Percentiles rank a stretch among this genome's conserved stretches.
Conservation (phyloP, 2,888 invertebrate species). For the Dolichomitus sp. region DNA sequence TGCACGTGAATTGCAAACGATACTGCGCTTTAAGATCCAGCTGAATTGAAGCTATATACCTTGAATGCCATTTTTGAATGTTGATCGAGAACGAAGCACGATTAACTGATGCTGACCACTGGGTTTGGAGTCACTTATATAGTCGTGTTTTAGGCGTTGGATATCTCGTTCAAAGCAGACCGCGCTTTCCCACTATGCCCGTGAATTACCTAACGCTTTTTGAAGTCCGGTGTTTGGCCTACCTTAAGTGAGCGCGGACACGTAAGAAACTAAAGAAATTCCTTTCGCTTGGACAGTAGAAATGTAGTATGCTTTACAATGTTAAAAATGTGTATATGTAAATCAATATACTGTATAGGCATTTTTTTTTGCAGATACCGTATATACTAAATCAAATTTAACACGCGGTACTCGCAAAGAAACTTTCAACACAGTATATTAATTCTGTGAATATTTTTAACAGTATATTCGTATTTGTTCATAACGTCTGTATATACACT, state of each 20-base stretch:
- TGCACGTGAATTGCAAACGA: neutral
- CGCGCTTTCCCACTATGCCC: slow-evolving; percentile 38
- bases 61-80: slow-evolving; percentile 59
- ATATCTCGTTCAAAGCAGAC: slow-evolving; percentile 36
- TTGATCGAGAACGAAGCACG: slow-evolving; percentile 60
- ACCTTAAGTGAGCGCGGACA: too few relatives aligned
- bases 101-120: slow-evolving; percentile 53
- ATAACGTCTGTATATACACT: too few relatives aligned
- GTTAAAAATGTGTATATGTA: too few relatives aligned
- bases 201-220: slow-evolving; percentile 1
- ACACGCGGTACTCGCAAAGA: too few relatives aligned
- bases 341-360: neutral
- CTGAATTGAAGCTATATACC: slow-evolving; percentile 7
- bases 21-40: neutral
- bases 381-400: too few relatives aligned
- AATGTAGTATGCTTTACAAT: too few relatives aligned
- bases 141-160: slow-evolving; percentile 39
- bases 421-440: too few relatives aligned
- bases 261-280: too few relatives aligned
- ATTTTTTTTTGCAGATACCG: too few relatives aligned
- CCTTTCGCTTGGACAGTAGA: too few relatives aligned
- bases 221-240: slow-evolving; percentile 28
- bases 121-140: slow-evolving; percentile 45
- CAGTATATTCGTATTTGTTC: too few relatives aligned
- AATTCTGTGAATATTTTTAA: too few relatives aligned